A percentile compares a stretch with the other conserved stretches of the same genome.
phyloP scores from a whole-genome alignment of 2,888 invertebrate genomes.

The Dioctria linearis region DNA sequence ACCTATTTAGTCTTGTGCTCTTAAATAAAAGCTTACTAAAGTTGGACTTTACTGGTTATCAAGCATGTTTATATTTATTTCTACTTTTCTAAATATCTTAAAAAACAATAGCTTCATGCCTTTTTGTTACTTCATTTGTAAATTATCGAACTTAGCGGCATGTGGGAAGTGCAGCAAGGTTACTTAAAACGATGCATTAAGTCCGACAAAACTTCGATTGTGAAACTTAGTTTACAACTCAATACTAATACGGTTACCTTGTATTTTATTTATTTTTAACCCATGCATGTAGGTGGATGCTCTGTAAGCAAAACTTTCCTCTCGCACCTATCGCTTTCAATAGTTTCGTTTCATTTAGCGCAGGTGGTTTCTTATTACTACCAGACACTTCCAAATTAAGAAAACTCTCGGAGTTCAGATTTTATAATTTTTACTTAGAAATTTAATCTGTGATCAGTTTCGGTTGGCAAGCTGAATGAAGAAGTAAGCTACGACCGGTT shows the following conservation, averaged over 20 bases:
- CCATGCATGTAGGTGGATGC: constrained; percentile 45
- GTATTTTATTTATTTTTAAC: constrained; percentile 20
- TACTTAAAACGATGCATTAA: constrained; percentile 22
- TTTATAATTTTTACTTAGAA: constrained; percentile 48
- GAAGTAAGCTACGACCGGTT: neutral
- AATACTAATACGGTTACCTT: constrained; percentile 34
- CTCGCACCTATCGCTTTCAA: neutral
- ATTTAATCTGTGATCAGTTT: constrained; percentile 35
- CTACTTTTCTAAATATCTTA: too few species aligned
- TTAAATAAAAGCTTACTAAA: too few species aligned
- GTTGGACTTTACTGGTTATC: too few species aligned
- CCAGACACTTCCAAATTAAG: constrained; percentile 56
- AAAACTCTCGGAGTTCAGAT: constrained; percentile 4
- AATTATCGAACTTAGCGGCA: neutral
- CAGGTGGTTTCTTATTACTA: constrained; percentile 30
- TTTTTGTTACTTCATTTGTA: too few species aligned
- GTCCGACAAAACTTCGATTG: constrained; percentile 24
- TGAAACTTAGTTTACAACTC: constrained; percentile 36
- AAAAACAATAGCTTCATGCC: too few species aligned
- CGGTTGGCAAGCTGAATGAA: constrained; percentile 6
- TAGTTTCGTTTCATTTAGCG: constrained; percentile 5
- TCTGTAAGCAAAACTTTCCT: constrained; percentile 8
- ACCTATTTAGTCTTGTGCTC: too few species aligned
- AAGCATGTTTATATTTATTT: too few species aligned
- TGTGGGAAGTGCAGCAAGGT: constrained; percentile 55